A percentile compares a stretch with the other conserved stretches of the same genome.
These are phyloP conservation scores for Trinectes maculatus DNA, from an alignment of 2,113 vertebrate genomes.

Conservation along the genomic window DNA sequence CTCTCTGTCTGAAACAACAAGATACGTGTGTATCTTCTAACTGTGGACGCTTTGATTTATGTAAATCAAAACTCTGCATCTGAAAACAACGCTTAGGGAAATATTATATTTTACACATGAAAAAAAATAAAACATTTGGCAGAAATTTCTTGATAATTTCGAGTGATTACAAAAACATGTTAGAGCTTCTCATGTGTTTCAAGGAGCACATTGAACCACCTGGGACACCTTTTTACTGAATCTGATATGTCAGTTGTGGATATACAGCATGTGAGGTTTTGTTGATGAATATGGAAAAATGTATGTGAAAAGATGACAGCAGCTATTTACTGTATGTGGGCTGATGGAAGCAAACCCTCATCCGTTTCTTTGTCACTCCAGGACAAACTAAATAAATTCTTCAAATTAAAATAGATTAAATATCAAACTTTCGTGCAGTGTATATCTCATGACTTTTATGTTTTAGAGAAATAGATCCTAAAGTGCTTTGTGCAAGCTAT, in stretches of 20 bases:
- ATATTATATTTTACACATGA: slow-evolving; percentile 1
- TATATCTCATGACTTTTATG: not conserved
- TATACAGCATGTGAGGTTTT: no score
- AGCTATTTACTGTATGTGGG: no score
- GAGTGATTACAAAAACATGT: slow-evolving; percentile 11
- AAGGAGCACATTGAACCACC: not conserved
- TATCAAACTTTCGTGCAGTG: not conserved
- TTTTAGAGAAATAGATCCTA: not conserved
- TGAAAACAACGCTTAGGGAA: slow-evolving; percentile 24
- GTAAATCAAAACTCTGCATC: slow-evolving; percentile 17
- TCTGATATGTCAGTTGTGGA: no score
- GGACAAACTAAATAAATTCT: no score
- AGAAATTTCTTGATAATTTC: slow-evolving; percentile 22
- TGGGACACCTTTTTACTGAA: not conserved
- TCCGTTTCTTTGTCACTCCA: no score
- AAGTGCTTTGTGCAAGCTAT: not conserved
- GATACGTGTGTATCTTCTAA: slow-evolving; percentile 10
- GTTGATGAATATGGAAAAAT: no score
- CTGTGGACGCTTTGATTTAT: slow-evolving; percentile 35
- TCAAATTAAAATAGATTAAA: not conserved
- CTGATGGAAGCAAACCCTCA: no score
- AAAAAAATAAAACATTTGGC: slow-evolving; percentile 23
- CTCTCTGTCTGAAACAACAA: slow-evolving; percentile 51
- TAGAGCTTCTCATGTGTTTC: slow-evolving; percentile 9
- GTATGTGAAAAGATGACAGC: no score